Conservation (phyloP, 2,888 invertebrate genomes). For the Machimus rusticus region DNA sequence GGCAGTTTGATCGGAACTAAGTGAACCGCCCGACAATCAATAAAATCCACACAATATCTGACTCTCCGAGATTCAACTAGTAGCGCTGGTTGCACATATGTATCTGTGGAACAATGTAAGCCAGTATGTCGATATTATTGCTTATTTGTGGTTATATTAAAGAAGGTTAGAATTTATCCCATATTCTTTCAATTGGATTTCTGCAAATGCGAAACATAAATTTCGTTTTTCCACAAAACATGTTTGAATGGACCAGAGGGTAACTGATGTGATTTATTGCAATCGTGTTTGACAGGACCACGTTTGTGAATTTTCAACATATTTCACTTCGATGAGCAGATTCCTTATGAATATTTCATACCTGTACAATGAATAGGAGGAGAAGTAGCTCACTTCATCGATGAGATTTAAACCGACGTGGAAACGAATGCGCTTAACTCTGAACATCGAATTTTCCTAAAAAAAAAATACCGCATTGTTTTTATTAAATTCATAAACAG, state of each 20-base stretch:
- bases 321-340: background rate
- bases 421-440: background rate
- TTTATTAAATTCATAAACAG: background rate
- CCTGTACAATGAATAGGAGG: background rate
- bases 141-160: background rate
- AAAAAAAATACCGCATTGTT: background rate
- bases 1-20: background rate
- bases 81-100: background rate
- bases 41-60: constrained; percentile 7
- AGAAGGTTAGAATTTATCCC: background rate
- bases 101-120: background rate
- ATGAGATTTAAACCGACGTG: background rate
- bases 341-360: background rate
- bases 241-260: background rate
- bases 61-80: background rate
- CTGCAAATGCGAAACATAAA: background rate
- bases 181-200: background rate
- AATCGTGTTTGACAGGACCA: background rate
- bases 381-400: background rate
- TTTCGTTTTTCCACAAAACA: background rate
- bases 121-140: background rate
- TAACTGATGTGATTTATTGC: background rate
- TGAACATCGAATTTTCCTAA: background rate
- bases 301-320: background rate
- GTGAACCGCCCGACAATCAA: background rate